Evolutionary conservation across 2,113 vertebrate species (phyloP).

Genomic region (Antigone vipio): DNA sequence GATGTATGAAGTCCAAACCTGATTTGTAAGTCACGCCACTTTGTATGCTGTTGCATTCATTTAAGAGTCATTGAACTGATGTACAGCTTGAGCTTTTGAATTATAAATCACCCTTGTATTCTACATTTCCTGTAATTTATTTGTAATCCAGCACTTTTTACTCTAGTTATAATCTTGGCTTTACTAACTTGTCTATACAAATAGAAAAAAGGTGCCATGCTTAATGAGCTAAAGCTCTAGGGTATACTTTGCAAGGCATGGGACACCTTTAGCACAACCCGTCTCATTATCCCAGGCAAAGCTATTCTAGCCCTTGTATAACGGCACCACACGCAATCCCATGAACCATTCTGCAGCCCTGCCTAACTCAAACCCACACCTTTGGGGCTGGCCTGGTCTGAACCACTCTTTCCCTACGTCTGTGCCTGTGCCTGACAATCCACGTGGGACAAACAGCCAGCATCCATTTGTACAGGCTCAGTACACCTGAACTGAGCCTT

Average conservation of each 20-base stretch:
- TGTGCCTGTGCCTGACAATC: background rate
- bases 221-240: background rate
- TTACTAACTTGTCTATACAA: background rate
- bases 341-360: background rate
- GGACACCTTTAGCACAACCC: background rate
- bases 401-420: background rate
- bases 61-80: background rate
- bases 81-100: background rate
- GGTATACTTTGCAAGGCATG: rapidly evolving
- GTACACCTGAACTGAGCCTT: background rate
- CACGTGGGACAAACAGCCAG: background rate
- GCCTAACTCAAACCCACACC: background rate
- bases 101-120: background rate
- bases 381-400: background rate
- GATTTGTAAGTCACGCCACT: background rate
- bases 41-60: background rate
- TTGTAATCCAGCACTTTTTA: background rate
- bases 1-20: background rate
- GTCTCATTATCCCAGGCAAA: background rate
- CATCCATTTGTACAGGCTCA: background rate
- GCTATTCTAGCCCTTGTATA: background rate
- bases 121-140: background rate
- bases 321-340: background rate
- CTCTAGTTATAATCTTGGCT: background rate
- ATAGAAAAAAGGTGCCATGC: background rate